Evolutionary conservation across 2,797 vertebrate species (phyloP), one percentile per base, ranked within the genome.

Genomic region (Anisognathus igniventris): DNA sequence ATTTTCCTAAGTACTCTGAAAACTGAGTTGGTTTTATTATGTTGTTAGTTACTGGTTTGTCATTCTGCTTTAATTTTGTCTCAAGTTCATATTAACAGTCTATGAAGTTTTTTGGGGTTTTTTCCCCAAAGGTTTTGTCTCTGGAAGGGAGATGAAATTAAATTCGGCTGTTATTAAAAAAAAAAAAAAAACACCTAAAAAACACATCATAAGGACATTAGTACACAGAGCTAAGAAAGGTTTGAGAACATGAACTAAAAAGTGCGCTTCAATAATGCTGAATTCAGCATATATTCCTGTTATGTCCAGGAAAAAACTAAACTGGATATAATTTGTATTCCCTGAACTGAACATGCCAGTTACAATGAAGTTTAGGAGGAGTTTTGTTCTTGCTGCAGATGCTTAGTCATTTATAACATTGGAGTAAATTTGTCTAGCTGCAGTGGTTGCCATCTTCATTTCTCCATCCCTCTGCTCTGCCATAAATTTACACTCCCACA

Each of bases 401-500:
- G 86, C 79, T 64, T 79, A 95, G 88, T 83, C 76, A 92, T 75
- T 96, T 91, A 75, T 31, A 90, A 66, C 73, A 57, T 15, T 83
- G 42, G 45, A 71, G 94, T 74, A 83, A 95, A 88, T 90, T 67
- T 48, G 65, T 83, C 86, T 77, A 65, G 76, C 73, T 90, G 31
- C 86, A 90, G 88, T 88, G 86, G 88, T 86, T 92, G 31, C n/a
- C 66, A 47, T 83, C 37, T 37, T n/a, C 30, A 28, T 35, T 64
- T 86, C 79, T 68, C 42, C 61, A 86, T 80, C 73, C 28, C 70
- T 76, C 87, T 87, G 73, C 78, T 70, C 64, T 88, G 75, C 53
- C 93, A 95, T 86, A 90, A 96, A 90, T 96, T 96, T 81, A 50
- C 82, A 92, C 90, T 95, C 90, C 90, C 76, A 61, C 88, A 83